Evolutionary conservation across 2,888 invertebrate genomes (phyloP).

Genomic region (Papilio demoleus): DNA sequence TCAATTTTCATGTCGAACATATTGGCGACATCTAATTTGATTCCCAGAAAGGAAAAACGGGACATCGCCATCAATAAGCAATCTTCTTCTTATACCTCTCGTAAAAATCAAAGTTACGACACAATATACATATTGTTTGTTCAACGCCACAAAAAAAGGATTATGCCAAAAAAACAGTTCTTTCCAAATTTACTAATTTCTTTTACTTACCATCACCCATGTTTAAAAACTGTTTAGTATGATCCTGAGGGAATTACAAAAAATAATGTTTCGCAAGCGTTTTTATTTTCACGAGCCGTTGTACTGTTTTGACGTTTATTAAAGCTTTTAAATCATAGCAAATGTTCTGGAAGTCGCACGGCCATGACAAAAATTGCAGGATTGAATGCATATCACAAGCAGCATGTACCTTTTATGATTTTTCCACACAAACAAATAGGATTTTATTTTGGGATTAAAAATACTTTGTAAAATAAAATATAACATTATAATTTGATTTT

Average conservation of each 20-base stretch:
- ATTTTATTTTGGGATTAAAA: too few species aligned
- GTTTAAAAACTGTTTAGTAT: constrained; percentile 15
- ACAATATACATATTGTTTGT: background rate
- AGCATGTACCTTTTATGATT: too few species aligned
- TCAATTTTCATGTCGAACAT: background rate
- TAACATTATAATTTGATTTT: too few species aligned
- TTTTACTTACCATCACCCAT: constrained; percentile 55
- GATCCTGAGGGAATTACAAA: background rate
- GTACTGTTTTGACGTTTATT: background rate
- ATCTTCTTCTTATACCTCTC: constrained; percentile 96
- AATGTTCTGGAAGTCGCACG: background rate
- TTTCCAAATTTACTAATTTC: background rate
- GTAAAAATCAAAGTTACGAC: constrained; percentile 47
- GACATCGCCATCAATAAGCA: too few species aligned
- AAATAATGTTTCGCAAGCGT: background rate
- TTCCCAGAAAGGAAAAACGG: too few species aligned
- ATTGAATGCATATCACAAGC: too few species aligned
- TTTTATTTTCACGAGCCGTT: background rate
- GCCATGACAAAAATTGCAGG: background rate
- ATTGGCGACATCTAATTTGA: constrained; percentile 17
- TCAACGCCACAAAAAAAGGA: background rate
- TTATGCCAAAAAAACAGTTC: background rate
- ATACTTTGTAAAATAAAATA: too few species aligned
- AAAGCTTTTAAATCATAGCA: background rate
- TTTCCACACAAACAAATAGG: too few species aligned